phyloP scores from a whole-genome alignment of 2,113 vertebrate genomes.

The Syngnathoides biaculeatus region DNA sequence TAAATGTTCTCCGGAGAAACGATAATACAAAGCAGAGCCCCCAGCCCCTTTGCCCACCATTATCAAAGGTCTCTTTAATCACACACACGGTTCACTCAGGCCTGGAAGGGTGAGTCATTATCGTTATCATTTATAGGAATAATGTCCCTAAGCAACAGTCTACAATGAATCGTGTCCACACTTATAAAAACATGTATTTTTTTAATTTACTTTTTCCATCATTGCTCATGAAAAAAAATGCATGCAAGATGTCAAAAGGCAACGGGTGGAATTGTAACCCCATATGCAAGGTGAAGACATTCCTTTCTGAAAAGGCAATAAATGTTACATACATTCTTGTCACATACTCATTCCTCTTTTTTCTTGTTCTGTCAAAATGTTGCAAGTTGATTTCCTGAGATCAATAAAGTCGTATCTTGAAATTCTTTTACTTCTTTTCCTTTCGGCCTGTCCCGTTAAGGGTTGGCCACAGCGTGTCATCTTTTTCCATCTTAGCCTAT shows the following conservation, averaged over 20 bases:
- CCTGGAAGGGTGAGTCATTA: neutral
- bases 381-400: too few species aligned
- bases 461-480: too few species aligned
- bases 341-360: too few species aligned
- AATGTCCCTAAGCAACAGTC: neutral
- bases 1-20: conserved; percentile 23
- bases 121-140: neutral
- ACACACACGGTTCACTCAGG: neutral
- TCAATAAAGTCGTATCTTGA: too few species aligned
- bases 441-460: too few species aligned
- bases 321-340: neutral
- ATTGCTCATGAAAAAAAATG: too few species aligned
- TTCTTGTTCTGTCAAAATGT: too few species aligned
- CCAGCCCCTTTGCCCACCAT: conserved; percentile 2
- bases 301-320: too few species aligned
- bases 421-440: too few species aligned
- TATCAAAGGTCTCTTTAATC: conserved; percentile 25
- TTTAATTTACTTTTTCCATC: too few species aligned
- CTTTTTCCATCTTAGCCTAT: too few species aligned
- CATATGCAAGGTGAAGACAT: too few species aligned
- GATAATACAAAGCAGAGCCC: conserved; percentile 5
- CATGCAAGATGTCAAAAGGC: neutral
- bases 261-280: neutral
- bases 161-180: neutral
- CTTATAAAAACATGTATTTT: neutral